Evolutionary conservation across 2,888 invertebrate genomes (phyloP), one percentile per base, ranked within the genome.

Genomic region (Ennomos erosarius): DNA sequence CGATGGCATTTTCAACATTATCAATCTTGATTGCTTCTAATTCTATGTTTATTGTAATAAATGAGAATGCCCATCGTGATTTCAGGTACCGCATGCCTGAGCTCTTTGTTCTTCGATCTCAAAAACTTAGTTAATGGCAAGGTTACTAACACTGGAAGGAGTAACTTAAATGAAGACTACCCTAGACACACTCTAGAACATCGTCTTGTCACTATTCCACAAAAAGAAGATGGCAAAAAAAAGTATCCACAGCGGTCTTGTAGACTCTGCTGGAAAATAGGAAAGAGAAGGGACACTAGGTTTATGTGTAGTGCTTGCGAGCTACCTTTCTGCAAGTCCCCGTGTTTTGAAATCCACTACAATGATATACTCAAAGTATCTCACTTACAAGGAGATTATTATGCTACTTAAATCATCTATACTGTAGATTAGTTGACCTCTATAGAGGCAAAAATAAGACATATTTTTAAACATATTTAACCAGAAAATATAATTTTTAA

Each of bases 1-100:
- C 88, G 92, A 91, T 90, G 92, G 92, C 92, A 92, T 92, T 92
- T 92, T 92, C 92, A 91, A 91, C 92, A 90, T 86, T 79, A 72
- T 70, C 66, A 55, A 70, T 73, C 67, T 78, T 54, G 36, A 49
- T 66, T 69, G 64, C 42, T 67, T 65, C n/a, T n/a, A n/a, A n/a
- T 70, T 64, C 74, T 67, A 70, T 67, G 57, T 67, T 55, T 62
- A 45, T 48, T 62, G 51, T 64, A 70, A 70, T 72, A 81, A 85
- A 79, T 87, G 90, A 92, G 90, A 92, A 93, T 91, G 90, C 86
- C 93, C 86, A 90, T 90, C 92, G 90, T 93, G 90, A 81, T 93
- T 93, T 92, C 93, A 93, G 93, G 92, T 92, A 85, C 88, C 65
- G 82, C 85, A 84, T 83, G 88, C 79, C 81, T 91, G 79, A 90